Percentiles rank a stretch among this genome's conserved stretches.
phyloP scores from a whole-genome alignment of 2,797 vertebrate genomes.

The Microctenopoma lineatum region DNA sequence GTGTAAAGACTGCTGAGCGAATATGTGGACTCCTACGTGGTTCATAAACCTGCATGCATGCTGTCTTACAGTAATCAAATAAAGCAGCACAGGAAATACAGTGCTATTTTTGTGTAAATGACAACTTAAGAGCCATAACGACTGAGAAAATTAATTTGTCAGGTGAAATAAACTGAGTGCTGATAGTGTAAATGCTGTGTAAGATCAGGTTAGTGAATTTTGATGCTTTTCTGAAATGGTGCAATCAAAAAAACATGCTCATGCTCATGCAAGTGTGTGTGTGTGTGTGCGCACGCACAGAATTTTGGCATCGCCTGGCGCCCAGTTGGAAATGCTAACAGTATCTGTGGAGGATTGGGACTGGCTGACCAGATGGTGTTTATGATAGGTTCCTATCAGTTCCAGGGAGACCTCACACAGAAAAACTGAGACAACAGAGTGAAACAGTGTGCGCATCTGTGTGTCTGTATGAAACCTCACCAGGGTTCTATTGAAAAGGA shows the following conservation, averaged over 20 bases:
- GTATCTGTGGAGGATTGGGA: constrained; percentile 54
- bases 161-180: constrained; percentile 22
- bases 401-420: constrained; percentile 31
- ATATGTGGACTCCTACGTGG: constrained; percentile 19
- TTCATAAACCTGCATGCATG: constrained; percentile 12
- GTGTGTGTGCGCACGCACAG: background rate
- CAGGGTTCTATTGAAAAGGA: background rate
- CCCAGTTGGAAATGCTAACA: constrained; percentile 52
- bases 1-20: background rate
- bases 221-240: constrained; percentile 21
- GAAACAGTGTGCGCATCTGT: constrained; percentile 13
- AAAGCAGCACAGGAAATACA: constrained; percentile 25
- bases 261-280: background rate
- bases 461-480: background rate
- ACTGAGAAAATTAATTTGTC: constrained; percentile 44
- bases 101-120: constrained; percentile 27
- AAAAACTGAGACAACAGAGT: constrained; percentile 3
- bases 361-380: constrained; percentile 67
- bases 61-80: constrained; percentile 38
- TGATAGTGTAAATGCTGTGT: constrained; percentile 3
- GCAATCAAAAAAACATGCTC: background rate
- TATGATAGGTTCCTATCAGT: constrained; percentile 52
- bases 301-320: constrained; percentile 27
- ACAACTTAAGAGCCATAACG: constrained; percentile 22
- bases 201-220: constrained; percentile 13